Evolutionary conservation across 2,888 invertebrate genomes (phyloP), one percentile per base, ranked within the genome.

Genomic region (Athalia rosae): DNA sequence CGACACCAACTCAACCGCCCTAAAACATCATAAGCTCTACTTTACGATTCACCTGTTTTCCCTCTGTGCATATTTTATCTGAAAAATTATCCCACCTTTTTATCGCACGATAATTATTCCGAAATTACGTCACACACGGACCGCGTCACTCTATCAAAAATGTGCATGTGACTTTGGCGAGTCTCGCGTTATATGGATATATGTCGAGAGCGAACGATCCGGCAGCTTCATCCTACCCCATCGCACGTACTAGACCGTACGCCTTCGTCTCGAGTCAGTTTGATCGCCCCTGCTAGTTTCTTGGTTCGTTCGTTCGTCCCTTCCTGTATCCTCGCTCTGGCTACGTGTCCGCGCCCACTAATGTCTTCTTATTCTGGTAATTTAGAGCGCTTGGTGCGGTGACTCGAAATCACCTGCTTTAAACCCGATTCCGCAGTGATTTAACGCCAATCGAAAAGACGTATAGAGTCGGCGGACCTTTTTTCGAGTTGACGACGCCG

Each of bases 381-480:
- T 85, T 84, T 82, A 83, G 80, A 78, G 79, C 43, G 80, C 77
- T 78, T 78, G 79, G 78, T 63, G 80, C 81, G 71, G 76, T 64
- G 83, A 85, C 83, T 84, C 80, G 78, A 81, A 84, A 84, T 84
- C 82, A 79, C 79, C 84, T 84, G 78, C 81, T 84, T 84, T 83
- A 81, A 79, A 82, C 80, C 81, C 82, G 80, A 84, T 84, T 83
- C 82, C 73, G 78, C 48, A 61, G 59, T 74, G 74, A 74, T 74
- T 61, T 74, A 74, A 59, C 62, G 74, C 74, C 74, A 61, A 74
- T 74, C 74, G 61, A 74, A 74, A 61, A 74, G 74, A 48, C 59
- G 74, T 28, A 28, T 74, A 59, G 74, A 74, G 74, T 61, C 41
- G 9, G 28, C 47, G 41, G 74, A 61, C 74, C 74, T 62, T 71